phyloP scores from a whole-genome alignment of 1,140 invertebrate genomes.

The Drosophila ananassae region DNA sequence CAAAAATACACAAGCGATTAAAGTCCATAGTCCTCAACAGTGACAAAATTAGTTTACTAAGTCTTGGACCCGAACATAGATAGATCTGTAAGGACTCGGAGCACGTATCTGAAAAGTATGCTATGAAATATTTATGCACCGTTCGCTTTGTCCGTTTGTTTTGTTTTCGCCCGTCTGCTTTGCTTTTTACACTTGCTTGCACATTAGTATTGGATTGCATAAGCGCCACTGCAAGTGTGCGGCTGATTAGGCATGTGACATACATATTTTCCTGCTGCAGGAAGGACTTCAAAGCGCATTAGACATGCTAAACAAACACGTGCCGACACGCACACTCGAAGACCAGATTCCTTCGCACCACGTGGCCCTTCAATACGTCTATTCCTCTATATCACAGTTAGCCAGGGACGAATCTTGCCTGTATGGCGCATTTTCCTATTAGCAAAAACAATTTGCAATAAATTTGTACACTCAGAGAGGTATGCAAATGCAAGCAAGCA shows the following conservation, averaged over 20 bases:
- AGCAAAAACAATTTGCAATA: slow-evolving; percentile 77
- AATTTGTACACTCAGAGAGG: slow-evolving; percentile 30
- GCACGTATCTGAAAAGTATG: slow-evolving; percentile 78
- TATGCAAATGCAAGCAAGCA: slow-evolving; percentile 71
- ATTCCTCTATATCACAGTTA: not conserved
- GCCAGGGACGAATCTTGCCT: slow-evolving; percentile 15
- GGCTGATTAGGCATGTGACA: slow-evolving; percentile 78
- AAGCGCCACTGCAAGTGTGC: slow-evolving; percentile 38
- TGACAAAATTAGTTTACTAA: no score
- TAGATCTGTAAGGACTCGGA: not conserved
- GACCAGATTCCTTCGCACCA: slow-evolving; percentile 9
- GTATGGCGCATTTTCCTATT: slow-evolving; percentile 78
- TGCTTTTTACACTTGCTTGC: slow-evolving; percentile 11
- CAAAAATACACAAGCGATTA: not conserved
- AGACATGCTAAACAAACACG: slow-evolving; percentile 78
- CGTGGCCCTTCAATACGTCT: not conserved
- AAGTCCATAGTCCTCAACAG: no score
- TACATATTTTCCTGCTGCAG: slow-evolving; percentile 66
- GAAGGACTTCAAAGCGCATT: slow-evolving; percentile 64
- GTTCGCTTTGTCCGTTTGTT: slow-evolving; percentile 57
- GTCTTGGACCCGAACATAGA: no score
- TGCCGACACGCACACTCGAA: slow-evolving; percentile 59
- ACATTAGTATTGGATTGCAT: slow-evolving; percentile 3
- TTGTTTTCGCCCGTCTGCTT: slow-evolving; percentile 49
- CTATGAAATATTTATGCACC: slow-evolving; percentile 79